These are phyloP conservation scores for Damaliscus lunatus DNA, from an alignment of 2,113 vertebrate genomes.

Conservation along the genomic window DNA sequence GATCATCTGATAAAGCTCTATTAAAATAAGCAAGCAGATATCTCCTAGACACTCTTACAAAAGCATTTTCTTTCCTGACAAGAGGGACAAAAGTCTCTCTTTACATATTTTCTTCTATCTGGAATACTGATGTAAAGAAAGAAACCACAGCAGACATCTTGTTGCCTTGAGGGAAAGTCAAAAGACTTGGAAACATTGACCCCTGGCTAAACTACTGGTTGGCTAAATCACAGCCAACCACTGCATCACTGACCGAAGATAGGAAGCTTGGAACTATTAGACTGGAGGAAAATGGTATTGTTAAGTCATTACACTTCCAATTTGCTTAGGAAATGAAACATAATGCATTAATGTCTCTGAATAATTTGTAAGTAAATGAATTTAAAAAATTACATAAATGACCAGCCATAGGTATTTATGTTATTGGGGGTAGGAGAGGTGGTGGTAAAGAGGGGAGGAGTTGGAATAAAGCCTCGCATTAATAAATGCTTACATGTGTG, in stretches of 20 bases:
- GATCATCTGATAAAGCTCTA: neutral
- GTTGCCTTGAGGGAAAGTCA: neutral
- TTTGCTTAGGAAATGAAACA: constrained; percentile 70
- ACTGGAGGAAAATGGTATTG: constrained; percentile 62
- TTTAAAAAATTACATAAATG: constrained; percentile 52
- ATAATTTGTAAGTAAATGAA: constrained; percentile 72
- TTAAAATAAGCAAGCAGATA: neutral
- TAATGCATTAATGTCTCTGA: constrained; percentile 60
- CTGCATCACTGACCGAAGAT: neutral
- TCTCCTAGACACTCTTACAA: neutral
- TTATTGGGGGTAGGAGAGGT: neutral
- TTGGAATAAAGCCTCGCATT: neutral
- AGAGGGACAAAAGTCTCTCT: neutral
- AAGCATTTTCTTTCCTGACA: neutral
- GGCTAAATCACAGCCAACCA: neutral
- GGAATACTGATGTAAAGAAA: neutral
- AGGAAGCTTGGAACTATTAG: too few species aligned
- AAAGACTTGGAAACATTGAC: neutral
- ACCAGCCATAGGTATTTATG: constrained; percentile 20
- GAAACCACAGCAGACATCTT: neutral
- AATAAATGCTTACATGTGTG: neutral
- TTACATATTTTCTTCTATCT: neutral
- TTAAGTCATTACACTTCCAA: constrained; percentile 48
- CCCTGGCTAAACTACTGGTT: neutral
- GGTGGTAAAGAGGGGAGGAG: neutral